Conservation (phyloP, 2,797 vertebrate species). For the Lutjanus argentimaculatus region DNA sequence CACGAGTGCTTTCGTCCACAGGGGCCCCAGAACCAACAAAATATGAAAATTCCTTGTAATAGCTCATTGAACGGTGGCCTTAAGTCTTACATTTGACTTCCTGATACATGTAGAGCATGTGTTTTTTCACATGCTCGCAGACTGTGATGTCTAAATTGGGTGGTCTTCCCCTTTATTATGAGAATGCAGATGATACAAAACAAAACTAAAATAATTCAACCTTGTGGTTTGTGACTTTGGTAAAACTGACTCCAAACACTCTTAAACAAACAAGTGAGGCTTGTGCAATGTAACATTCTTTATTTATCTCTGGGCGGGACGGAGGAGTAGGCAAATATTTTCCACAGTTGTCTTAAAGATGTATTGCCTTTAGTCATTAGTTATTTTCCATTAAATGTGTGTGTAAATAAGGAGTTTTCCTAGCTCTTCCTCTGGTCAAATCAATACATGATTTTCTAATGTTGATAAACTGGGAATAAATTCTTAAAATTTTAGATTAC, state of each 20-base stretch:
- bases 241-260: not conserved
- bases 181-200: not conserved
- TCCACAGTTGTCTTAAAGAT: conserved; percentile 1
- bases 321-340: not conserved
- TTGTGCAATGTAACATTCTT: not conserved
- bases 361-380: not conserved
- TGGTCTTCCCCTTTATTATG: not conserved
- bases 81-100: no score
- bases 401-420: not conserved
- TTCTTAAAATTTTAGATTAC: not conserved
- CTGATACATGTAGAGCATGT: not conserved
- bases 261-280: no score
- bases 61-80: no score
- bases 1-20: no score
- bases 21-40: no score
- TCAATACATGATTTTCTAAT: not conserved
- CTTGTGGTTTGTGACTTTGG: not conserved
- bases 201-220: not conserved
- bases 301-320: not conserved
- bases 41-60: no score
- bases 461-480: not conserved
- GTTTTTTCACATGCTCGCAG: not conserved
- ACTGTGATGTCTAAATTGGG: not conserved
- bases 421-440: not conserved
- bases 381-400: not conserved